Base-by-base conservation (phyloP, 2,113 vertebrate species). In the Eurypyga helias region DNA sequence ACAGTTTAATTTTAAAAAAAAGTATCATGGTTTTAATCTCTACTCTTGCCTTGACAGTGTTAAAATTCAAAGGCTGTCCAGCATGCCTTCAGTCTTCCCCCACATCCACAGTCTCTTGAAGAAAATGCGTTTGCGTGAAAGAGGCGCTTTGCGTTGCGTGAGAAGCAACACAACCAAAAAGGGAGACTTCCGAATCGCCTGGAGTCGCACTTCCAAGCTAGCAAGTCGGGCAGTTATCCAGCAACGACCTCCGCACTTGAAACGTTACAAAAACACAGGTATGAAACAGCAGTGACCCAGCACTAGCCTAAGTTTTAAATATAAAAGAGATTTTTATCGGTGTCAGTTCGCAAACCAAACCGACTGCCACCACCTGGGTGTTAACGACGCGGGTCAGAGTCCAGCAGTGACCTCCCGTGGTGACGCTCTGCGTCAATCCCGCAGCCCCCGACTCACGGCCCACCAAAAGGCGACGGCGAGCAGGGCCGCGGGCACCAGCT, bases 291-390 rank as follows among this genome's bases (percentile, higher is more conserved):
- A 97, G 97, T 98, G 98, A 97, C 96, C 98, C 98, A 97, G 98
- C 98, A 98, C 97, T 98, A 96, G 91, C 97, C 90, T 96, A 97
- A 36, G 77, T 79, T 97, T 97, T 97, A 98, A 98, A 98, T 98
- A 98, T 93, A 92, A 96, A 96, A 97, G 86, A 94, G 82, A 96
- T 75, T 90, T 96, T 93, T 89, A 87, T 93, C 92, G 93, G 75
- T 91, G 89, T 96, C 80, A 67, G 90, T 96, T 87, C 69, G 87
- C 96, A 92, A 96, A 94, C 89, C 94, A 96, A 93, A 96, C 84
- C 90, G 73, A 54, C 93, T 96, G 90, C 78, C 97, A 97, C 97
- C 97, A 79, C 96, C 96, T 49, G 97, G 97, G 96, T 97, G 96
- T 89, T 82, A 79, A 76, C 58, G 58, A 77, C 33, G 75, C 43